Evolutionary conservation across 2,113 vertebrate genomes (phyloP).

Genomic region (human (Homo sapiens)): GRCh38 chr3:187928501-187929000

Average conservation of each 20-base stretch:
- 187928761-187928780: background rate
- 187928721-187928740: background rate
- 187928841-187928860: background rate
- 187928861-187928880: background rate
- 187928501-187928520: background rate
- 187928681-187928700: background rate
- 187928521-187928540: background rate
- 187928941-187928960: background rate
- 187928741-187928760: background rate
- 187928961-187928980: background rate
- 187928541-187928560: background rate
- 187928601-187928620: background rate
- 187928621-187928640: background rate
- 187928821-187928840: background rate
- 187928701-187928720: background rate
- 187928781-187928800: background rate
- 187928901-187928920: background rate
- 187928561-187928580: background rate
- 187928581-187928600: background rate
- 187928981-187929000: background rate
- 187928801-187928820: background rate
- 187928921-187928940: background rate
- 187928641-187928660: background rate
- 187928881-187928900: background rate
- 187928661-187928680: background rate